These are phyloP conservation scores for Argya squamiceps DNA, from an alignment of 2,797 vertebrate species.

Conservation along the genomic window DNA sequence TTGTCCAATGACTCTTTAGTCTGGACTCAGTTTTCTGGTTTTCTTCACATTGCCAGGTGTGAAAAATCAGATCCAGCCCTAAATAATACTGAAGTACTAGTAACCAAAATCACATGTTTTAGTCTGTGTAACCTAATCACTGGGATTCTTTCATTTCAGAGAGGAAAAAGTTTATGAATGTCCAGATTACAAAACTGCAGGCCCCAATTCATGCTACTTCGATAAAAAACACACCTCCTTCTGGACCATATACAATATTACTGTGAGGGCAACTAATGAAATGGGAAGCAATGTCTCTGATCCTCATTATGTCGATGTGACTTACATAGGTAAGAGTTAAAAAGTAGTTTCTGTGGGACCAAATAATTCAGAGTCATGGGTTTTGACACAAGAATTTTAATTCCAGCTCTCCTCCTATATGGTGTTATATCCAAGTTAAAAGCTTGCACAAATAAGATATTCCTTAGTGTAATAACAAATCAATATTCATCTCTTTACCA, in stretches of 20 bases:
- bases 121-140: background rate
- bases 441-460: background rate
- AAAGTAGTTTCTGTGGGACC: background rate
- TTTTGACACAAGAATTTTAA: background rate
- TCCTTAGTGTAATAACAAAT: background rate
- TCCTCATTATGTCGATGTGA: conserved; percentile 84
- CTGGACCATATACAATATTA: conserved; percentile 90
- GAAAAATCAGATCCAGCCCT: background rate
- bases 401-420: background rate
- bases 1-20: background rate
- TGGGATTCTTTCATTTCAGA: conserved; percentile 59
- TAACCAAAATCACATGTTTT: background rate
- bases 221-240: conserved; percentile 87
- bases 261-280: conserved; percentile 86
- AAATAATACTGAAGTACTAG: background rate
- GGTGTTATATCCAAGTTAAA: background rate
- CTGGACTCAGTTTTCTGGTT: background rate
- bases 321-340: conserved; percentile 85
- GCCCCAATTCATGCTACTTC: conserved; percentile 92
- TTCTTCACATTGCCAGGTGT: background rate
- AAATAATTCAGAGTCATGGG: background rate
- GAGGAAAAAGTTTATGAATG: conserved; percentile 82
- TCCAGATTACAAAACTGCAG: conserved; percentile 88
- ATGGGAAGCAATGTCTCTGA: conserved; percentile 85
- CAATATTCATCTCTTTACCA: background rate